Base-by-base conservation (phyloP, 2,888 invertebrate genomes). In the Tachina grossa region DNA sequence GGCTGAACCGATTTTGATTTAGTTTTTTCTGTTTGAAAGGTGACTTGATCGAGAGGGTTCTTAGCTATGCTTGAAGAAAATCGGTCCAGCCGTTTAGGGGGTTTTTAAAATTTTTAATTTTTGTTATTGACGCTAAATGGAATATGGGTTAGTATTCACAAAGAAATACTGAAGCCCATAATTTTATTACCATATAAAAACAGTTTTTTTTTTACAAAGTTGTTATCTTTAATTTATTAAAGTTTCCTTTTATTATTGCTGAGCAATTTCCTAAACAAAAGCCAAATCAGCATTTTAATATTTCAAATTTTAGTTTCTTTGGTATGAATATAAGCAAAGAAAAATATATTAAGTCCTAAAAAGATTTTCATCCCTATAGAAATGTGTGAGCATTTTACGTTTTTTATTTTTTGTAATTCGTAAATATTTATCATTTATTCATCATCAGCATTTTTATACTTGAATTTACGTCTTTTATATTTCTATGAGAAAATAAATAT, bases 381-480 rank as follows among this genome's bases (percentile, higher is more conserved):
- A 14, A 47, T 47, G 4, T 47, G 45, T 49, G 45, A 66, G n/a
- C 47, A 39, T 51, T 39, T 39, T 51, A 31, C 14, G n/a, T 72
- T 2, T 53, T 8, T 31, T 31, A 31, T 31, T 31, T 6, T 31
- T 31, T 31, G 5, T 31, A 6, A 47, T 16, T 47, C 16, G 57
- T 41, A 49, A 72, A 72, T 19, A 72, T 72, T 59, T 72, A 72
- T 49, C 45, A 71, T 31, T 57, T 31, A 31, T 31, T 31, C 6
- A 31, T 71, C 45, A 71, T 57, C 45, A 53, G 19, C n/a, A 49
- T 49, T 55, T 43, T 69, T 53, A 14, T n/a, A 10, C 22, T 71
- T 55, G 45, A 57, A 59, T 72, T 47, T 31, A 14, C n/a, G n/a
- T 75, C 22, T 14, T 45, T 65, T n/a, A 53, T 76, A 65, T 76